phyloP scores from a whole-genome alignment of 2,888 invertebrate genomes.

The Tenthredo scrophulariae region DNA sequence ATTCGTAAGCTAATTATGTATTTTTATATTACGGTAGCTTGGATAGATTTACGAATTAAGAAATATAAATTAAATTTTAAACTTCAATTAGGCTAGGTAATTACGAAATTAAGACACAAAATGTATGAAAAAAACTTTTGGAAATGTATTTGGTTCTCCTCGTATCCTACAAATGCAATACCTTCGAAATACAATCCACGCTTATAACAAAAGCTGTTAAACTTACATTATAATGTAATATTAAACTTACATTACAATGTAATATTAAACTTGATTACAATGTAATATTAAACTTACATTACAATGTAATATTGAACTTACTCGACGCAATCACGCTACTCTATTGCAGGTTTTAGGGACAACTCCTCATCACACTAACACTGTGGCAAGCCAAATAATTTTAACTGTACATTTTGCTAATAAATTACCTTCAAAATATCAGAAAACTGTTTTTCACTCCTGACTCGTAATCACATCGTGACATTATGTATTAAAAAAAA shows the following conservation, averaged over 20 bases:
- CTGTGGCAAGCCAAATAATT: conserved; percentile 78
- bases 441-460: background rate
- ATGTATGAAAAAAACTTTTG: conserved; percentile 70
- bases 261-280: conserved; percentile 64
- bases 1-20: conserved; percentile 78
- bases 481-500: background rate
- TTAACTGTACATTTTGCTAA: conserved; percentile 78
- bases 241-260: conserved; percentile 66
- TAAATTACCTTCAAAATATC: conserved; percentile 74
- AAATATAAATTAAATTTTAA: conserved; percentile 64
- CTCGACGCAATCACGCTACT: conserved; percentile 72
- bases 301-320: conserved; percentile 67
- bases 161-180: conserved; percentile 72
- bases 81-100: conserved; percentile 72
- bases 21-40: conserved; percentile 78
- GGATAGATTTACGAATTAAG: conserved; percentile 68
- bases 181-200: conserved; percentile 73
- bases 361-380: conserved; percentile 76
- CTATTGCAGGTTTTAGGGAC: conserved; percentile 74
- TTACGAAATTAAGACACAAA: conserved; percentile 63
- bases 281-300: conserved; percentile 63
- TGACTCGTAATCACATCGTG: background rate
- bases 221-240: conserved; percentile 60
- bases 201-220: conserved; percentile 68
- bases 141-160: conserved; percentile 75